These are phyloP conservation scores for Macropus fuliginosus DNA, from an alignment of 2,797 vertebrate genomes.

Conservation along the genomic window DNA sequence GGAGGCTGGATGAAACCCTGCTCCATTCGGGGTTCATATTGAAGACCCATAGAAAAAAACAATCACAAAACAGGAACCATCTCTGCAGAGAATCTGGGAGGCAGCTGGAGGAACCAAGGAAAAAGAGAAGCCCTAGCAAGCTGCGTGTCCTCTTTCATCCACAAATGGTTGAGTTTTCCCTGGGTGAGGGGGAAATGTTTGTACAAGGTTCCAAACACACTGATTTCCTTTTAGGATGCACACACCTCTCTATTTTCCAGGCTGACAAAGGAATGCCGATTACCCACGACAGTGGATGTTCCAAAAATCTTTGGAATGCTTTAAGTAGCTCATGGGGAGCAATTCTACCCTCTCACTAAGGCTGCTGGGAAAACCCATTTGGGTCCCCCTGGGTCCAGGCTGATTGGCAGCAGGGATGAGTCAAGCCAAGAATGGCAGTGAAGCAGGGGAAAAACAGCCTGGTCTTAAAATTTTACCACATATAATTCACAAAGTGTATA, in stretches of 20 bases:
- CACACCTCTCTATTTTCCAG: neutral
- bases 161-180: neutral
- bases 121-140: neutral
- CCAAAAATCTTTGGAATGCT: conserved; percentile 4
- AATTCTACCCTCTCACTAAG: neutral
- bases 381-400: neutral
- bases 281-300: neutral
- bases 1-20: neutral
- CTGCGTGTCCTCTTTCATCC: neutral
- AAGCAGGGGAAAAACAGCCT: neutral
- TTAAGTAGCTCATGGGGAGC: neutral
- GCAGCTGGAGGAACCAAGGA: conserved; percentile 16
- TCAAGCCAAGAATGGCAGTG: neutral
- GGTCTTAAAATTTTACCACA: neutral
- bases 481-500: neutral
- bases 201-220: neutral
- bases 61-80: neutral
- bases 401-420: neutral
- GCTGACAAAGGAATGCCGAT: neutral
- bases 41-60: neutral
- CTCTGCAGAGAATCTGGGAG: neutral
- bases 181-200: neutral
- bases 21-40: neutral
- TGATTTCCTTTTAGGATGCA: neutral
- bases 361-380: conserved; percentile 3